Base-by-base conservation (phyloP, 2,888 invertebrate species). In the Trichacis sp. region DNA sequence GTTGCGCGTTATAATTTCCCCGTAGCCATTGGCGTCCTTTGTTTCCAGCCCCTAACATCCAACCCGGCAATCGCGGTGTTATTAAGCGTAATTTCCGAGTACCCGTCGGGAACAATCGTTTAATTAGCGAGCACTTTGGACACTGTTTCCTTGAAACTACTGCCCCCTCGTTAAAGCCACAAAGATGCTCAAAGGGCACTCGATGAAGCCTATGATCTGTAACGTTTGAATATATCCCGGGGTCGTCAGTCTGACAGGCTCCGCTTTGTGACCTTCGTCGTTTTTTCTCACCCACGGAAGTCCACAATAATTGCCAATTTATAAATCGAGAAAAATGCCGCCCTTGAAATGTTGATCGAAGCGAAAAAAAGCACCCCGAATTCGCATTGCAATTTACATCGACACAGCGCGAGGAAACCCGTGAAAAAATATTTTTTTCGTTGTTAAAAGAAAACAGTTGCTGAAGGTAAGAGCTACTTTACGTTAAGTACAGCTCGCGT, bases 41-140 rank as follows among this genome's bases (percentile, higher is more conserved):
- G 36, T 36, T 12, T 11, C n/a, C 3, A 3, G n/a, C n/a, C 36
- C 11, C 11, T 11, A 4, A 36, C 36, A 12, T 36, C 36, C 2
- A 11, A 12, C n/a, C 11, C 36, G 36, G 52, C 24, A 59, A 52
- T 59, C 47, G 42, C 20, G 18, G 19, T 53, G 42, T 60, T 53
- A 60, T 60, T 60, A 60, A 43, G 19, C 53, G 48, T 43, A 42
- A 60, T 53, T 49, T 53, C 38, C 43, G 43, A 24, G 42, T 48
- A 48, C 53, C 33, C 43, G 43, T n/a, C n/a, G 45, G 53, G 36
- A 53, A 49, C 53, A 49, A 60, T 60, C 53, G 59, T 53, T 53
- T 52, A 50, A 60, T 53, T 45, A 60, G 53, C 49, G 36, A 24
- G 53, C 47, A 19, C 29, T 14, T 40, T 30, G 53, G 54, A 29